Evolutionary conservation across 2,888 invertebrate species (phyloP), one percentile per base, ranked within the genome.

Genomic region (Acronicta leporina): DNA sequence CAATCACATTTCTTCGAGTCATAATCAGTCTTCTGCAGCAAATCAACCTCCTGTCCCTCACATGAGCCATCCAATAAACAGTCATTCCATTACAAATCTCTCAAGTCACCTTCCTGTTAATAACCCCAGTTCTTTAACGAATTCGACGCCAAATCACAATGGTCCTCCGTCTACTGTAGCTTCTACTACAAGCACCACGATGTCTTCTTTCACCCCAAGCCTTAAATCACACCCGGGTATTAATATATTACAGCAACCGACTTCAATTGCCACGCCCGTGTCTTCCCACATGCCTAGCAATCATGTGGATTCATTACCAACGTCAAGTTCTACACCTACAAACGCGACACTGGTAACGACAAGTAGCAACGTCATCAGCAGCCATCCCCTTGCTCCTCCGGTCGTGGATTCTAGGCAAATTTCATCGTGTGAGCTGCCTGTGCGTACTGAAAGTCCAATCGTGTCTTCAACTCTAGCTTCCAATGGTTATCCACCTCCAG

Each of bases 391-490:
- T 75, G 90, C 84, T 16, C 81, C 80, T 35, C 93, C 83, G 75
- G 88, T 83, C 81, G 86, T 87, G 81, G 93, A 90, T 87, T 92
- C 90, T 79, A 89, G 87, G 82, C 87, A 84, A 77, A 64, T 83
- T 15, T 87, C 94, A 3, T 89, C 95, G 11, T 90, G 88, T 50
- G 95, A 95, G 45, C 91, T 95, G 60, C 95, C 96, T 40, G 89
- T 85, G 44, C 85, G 92, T 71, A 87, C 90, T 61, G 91, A 89
- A 78, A 84, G 89, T 79, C 82, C 91, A 72, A 79, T 87, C 66
- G 84, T 92, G 91, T 96, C 81, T 94, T 96, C 97, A 10, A 96
- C 97, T 2, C 96, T 97, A 80, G 95, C 96, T 63, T 95, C 96
- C 69, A 95, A 89, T 60, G 92, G 94, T 41, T 94, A 89, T 76